Evolutionary conservation across 1,140 invertebrate genomes (phyloP).

Genomic region (Eurosta solidaginis): DNA sequence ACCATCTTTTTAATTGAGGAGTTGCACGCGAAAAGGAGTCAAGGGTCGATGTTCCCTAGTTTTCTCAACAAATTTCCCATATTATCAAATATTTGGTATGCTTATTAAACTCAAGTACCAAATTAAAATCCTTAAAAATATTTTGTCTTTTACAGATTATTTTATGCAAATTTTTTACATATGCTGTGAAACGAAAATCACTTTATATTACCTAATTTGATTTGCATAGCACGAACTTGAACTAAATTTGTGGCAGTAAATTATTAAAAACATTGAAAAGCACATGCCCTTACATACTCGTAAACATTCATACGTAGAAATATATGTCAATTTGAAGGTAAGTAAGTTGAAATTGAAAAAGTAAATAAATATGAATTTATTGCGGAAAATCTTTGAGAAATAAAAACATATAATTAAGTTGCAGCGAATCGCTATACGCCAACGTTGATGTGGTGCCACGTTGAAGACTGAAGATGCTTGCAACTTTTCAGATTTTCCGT

Average conservation of each 20-base stretch:
- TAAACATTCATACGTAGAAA: not conserved
- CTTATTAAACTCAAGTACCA: no score
- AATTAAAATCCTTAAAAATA: no score
- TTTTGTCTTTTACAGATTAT: no score
- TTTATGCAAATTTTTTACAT: not conserved
- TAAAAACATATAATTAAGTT: not conserved
- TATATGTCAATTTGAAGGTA: not conserved
- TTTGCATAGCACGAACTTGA: slow-evolving; percentile 14
- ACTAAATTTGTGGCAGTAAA: slow-evolving; percentile 6
- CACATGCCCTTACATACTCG: not conserved
- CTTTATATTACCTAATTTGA: slow-evolving; percentile 2
- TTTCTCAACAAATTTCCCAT: no score
- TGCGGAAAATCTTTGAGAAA: not conserved
- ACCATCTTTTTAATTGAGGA: no score
- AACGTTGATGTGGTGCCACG: not conserved
- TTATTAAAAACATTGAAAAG: not conserved
- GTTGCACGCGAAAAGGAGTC: no score
- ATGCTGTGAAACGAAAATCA: not conserved
- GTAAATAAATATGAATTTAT: not conserved
- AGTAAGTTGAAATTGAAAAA: slow-evolving; percentile 1
- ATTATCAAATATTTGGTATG: no score
- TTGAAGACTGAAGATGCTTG: not conserved
- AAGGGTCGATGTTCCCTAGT: no score
- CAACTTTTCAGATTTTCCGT: slow-evolving; percentile 8
- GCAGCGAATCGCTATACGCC: not conserved